Conservation (phyloP, 2,888 invertebrate species). For the Harpalus rufipes region DNA sequence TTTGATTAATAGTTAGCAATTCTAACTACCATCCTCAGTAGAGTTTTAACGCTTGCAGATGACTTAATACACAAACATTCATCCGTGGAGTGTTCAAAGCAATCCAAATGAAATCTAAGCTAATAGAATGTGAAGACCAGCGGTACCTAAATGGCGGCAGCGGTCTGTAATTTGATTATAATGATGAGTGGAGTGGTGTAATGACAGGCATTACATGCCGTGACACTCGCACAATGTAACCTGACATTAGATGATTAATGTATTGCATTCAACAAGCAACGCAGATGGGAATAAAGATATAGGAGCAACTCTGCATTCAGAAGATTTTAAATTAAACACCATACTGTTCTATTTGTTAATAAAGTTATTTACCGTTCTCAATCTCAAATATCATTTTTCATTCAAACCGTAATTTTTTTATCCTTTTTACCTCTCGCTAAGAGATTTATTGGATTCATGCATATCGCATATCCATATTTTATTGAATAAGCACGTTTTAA, state of each 20-base stretch:
- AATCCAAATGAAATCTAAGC: constrained; percentile 5
- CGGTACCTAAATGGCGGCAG: constrained; percentile 4
- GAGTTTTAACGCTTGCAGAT: constrained; percentile 10
- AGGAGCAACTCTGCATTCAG: background rate
- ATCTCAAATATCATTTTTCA: too few species aligned
- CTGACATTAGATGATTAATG: constrained; percentile 67
- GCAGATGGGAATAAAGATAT: background rate
- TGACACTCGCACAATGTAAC: constrained; percentile 69
- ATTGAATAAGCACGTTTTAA: too few species aligned
- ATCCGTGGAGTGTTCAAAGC: background rate
- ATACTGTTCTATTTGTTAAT: background rate
- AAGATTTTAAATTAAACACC: constrained; percentile 17
- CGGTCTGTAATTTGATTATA: constrained; percentile 69
- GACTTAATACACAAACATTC: constrained; percentile 7
- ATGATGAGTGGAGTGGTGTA: constrained; percentile 68
- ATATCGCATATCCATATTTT: too few species aligned
- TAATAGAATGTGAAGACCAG: constrained; percentile 34
- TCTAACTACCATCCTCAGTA: background rate
- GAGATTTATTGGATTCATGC: too few species aligned
- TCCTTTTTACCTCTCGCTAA: too few species aligned
- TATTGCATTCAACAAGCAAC: constrained; percentile 41
- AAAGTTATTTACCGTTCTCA: too few species aligned
- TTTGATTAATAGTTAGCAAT: constrained; percentile 38
- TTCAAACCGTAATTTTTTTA: too few species aligned
- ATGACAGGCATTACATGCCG: constrained; percentile 69